A percentile compares a stretch with the other conserved stretches of the same genome.
These are phyloP conservation scores for Masticophis lateralis DNA, from an alignment of 2,797 vertebrate species.

Conservation along the genomic window DNA sequence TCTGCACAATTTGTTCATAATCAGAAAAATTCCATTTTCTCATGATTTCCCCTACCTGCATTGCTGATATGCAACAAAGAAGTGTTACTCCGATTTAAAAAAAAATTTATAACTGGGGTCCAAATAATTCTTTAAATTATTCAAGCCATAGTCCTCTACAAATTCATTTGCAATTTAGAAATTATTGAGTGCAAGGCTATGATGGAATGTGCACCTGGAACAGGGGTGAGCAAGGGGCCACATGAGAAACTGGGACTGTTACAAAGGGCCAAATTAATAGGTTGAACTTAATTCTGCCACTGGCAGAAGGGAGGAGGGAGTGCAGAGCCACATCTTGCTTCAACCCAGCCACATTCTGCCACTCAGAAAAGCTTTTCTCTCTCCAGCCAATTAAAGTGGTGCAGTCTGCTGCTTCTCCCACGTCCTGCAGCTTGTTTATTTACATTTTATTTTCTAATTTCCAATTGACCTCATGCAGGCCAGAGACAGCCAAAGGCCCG, in stretches of 20 bases:
- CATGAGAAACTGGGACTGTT: not conserved
- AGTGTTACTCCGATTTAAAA: not conserved
- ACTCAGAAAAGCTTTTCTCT: not conserved
- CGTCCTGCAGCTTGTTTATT: not conserved
- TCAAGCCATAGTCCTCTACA: not conserved
- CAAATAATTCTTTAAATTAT: not conserved
- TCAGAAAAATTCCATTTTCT: not conserved
- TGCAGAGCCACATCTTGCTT: not conserved
- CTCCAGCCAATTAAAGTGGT: not conserved
- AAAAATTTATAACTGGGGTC: not conserved
- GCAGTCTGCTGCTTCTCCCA: not conserved
- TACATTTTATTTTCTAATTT: not conserved
- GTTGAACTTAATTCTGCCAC: not conserved
- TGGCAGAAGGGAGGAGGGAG: not conserved
- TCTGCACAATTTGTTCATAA: not conserved
- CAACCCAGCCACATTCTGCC: too few relatives aligned
- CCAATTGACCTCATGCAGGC: not conserved
- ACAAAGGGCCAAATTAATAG: not conserved
- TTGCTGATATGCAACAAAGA: not conserved
- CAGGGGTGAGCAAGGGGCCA: not conserved
- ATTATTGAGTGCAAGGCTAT: not conserved
- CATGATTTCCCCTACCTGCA: not conserved
- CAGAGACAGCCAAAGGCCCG: not conserved
- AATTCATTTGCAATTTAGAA: not conserved
- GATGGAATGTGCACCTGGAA: not conserved